Percentiles rank a stretch among this genome's conserved stretches.
phyloP scores from a whole-genome alignment of 2,888 invertebrate species.

The Coenonympha arcania region DNA sequence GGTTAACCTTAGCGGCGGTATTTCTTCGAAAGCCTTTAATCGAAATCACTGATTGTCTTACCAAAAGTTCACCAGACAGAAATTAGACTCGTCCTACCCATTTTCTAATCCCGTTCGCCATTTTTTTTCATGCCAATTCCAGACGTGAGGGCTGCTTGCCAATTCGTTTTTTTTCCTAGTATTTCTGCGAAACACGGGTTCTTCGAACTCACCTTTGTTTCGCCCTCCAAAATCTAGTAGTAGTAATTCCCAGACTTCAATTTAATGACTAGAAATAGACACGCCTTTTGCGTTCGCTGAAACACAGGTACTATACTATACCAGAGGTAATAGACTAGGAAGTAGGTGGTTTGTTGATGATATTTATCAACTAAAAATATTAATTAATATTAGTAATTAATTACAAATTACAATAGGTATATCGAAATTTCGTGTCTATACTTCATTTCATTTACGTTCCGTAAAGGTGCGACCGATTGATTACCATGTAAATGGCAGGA shows the following conservation, averaged over 20 bases:
- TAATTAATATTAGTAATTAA: no score
- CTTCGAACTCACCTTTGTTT: conserved; percentile 47
- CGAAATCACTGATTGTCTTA: neutral
- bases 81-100: conserved; percentile 17
- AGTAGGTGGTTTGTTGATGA: neutral
- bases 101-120: conserved; percentile 18
- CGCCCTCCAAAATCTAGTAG: conserved; percentile 42
- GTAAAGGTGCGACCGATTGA: no score
- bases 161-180: conserved; percentile 51
- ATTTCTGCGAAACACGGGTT: conserved; percentile 50
- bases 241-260: no score
- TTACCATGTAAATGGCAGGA: no score
- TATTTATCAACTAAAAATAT: neutral
- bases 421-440: no score
- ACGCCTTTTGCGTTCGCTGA: conserved; percentile 14
- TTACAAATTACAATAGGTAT: no score
- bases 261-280: conserved; percentile 18
- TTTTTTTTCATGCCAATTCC: conserved; percentile 50
- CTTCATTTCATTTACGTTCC: no score
- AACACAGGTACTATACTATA: neutral
- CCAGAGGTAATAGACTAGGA: neutral
- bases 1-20: neutral
- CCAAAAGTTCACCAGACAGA: conserved; percentile 11
- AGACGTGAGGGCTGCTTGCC: conserved; percentile 52
- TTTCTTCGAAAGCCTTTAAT: neutral